These are phyloP conservation scores for Falco novaeseelandiae DNA, from an alignment of 2,797 vertebrate species.

Conservation along the genomic window DNA sequence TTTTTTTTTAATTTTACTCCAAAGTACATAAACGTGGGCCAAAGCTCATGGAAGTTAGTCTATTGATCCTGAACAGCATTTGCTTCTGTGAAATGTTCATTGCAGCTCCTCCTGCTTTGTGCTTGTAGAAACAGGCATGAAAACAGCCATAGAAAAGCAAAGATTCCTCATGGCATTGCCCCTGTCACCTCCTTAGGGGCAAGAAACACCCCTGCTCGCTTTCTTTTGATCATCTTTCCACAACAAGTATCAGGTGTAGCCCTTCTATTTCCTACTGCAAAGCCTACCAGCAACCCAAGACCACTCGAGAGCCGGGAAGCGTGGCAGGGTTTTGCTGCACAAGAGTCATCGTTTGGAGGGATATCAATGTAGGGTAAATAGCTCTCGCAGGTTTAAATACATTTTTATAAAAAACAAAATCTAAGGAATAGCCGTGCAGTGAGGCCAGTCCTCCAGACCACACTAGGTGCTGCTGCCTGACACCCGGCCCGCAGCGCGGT, in stretches of 20 bases:
- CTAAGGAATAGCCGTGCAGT: background rate
- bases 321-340: background rate
- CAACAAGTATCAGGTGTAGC: background rate
- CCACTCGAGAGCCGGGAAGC: background rate
- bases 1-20: background rate
- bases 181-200: background rate
- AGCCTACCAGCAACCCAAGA: background rate
- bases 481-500: rapidly evolving
- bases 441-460: background rate
- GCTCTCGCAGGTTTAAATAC: background rate
- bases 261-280: background rate
- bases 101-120: background rate
- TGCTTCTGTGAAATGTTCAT: background rate
- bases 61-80: background rate
- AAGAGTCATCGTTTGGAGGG: background rate
- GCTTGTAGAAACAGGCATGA: background rate
- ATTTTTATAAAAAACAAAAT: background rate
- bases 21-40: background rate
- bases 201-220: background rate
- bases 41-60: background rate
- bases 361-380: background rate
- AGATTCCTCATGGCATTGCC: background rate
- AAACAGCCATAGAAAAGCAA: background rate
- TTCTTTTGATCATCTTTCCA: background rate
- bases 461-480: background rate